Percentiles rank a stretch among this genome's conserved stretches.
These are phyloP conservation scores for Aurelia aurita DNA, from an alignment of 30 jellyfish, hydroid and myxozoan genomes.

Conservation along the genomic window DNA sequence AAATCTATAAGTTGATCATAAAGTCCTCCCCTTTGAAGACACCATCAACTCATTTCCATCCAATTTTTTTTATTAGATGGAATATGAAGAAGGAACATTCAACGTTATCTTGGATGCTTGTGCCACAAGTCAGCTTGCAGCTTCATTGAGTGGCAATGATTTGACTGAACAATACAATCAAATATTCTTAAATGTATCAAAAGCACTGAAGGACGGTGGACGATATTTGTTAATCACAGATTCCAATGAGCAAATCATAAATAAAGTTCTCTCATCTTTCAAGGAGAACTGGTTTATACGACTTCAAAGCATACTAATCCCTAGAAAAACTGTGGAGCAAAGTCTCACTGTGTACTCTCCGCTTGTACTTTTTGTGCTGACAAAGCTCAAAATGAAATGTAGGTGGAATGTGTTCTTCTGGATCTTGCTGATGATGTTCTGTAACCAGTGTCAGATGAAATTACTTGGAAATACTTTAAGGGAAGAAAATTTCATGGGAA, in stretches of 20 bases:
- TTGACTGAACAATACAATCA: neutral
- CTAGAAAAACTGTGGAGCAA: conserved; percentile 4
- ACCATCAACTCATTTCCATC: too few relatives aligned
- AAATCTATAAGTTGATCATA: too few relatives aligned
- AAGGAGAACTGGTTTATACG: conserved; percentile 47
- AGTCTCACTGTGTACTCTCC: conserved; percentile 35
- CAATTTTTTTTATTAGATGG: too few relatives aligned
- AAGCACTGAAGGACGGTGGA: conserved; percentile 66
- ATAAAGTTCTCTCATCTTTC: conserved; percentile 38
- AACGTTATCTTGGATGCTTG: conserved; percentile 22
- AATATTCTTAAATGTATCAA: neutral
- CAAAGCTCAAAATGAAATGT: conserved; percentile 44
- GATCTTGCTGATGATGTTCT: neutral
- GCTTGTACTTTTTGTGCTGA: conserved; percentile 6
- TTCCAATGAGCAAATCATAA: conserved; percentile 55
- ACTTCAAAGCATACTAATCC: conserved; percentile 10
- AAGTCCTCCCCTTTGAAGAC: too few relatives aligned
- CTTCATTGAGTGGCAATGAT: neutral
- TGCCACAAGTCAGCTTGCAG: neutral
- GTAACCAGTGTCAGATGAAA: too few relatives aligned
- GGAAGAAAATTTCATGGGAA: too few relatives aligned
- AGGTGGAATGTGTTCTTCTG: neutral
- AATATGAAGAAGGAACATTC: neutral
- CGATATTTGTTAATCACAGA: conserved; percentile 66
- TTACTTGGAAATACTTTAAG: too few relatives aligned